Base-by-base conservation (phyloP, 2,888 invertebrate species). In the Arge pagana region DNA sequence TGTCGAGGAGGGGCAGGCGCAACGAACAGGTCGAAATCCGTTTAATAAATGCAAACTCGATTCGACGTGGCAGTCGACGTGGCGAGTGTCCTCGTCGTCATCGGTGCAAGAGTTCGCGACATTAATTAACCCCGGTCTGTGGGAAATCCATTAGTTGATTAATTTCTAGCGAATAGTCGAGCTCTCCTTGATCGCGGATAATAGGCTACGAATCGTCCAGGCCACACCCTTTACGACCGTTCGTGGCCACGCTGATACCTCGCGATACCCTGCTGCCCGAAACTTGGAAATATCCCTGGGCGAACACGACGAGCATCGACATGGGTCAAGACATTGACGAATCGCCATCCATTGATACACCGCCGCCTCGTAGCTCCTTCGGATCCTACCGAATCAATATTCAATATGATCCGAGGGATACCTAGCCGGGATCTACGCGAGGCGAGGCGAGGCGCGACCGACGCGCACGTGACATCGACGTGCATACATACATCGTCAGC, bases 361-460 rank as follows among this genome's bases (percentile, higher is more conserved):
- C 23, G 19, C 23, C 45, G 33, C 8, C 45, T 35, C 43, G 55
- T 37, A 56, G 40, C 56, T 54, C 58, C 56, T 53, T 45, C 54
- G 59, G 56, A 64, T 63, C 62, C 60, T 57, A 58, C 59, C 63
- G 53, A 59, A 62, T 62, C 64, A 63, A 64, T 64, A 65, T 65
- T 63, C 60, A 62, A 63, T 63, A 64, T 65, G 63, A 63, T 65
- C 61, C 54, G 45, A 8, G 2, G 28, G 10, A 26, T n/a, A 26
- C 28, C n/a, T n/a, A n/a, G 28, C n/a, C 4, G 10, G n/a, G n/a
- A 18, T 21, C n/a, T 15, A 45, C 33, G 19, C 31, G 31, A 11
- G 19, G 28, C 19, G 30, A 10, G 8, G 37, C 7, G 21, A 19
- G 28, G n/a, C 10, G 21, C 23, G 21, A 24, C 23, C n/a, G n/a